phyloP scores from a whole-genome alignment of 2,888 invertebrate species.

The Adelphocoris suturalis region DNA sequence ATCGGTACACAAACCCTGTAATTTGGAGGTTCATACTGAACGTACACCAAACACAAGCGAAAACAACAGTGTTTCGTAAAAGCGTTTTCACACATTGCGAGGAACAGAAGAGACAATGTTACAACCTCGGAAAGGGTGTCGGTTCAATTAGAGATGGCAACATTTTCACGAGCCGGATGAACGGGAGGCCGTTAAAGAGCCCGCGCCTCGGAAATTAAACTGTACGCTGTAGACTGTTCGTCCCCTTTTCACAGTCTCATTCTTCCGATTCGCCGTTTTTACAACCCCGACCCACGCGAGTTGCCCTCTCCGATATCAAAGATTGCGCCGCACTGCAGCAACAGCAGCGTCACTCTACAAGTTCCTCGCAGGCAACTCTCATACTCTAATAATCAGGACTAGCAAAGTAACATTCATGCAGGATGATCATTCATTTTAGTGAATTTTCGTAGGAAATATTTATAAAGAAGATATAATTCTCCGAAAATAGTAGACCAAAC shows the following conservation, averaged over 20 bases:
- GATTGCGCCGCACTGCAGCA: conserved; percentile 14
- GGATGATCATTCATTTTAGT: too few species aligned
- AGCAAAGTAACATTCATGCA: too few species aligned
- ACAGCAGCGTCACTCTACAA: not conserved
- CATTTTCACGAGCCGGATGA: not conserved
- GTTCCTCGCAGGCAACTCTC: too few species aligned
- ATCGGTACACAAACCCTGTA: too few species aligned
- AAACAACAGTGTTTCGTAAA: too few species aligned
- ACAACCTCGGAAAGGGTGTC: not conserved
- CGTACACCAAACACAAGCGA: too few species aligned
- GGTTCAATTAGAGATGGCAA: not conserved
- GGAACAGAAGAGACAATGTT: not conserved
- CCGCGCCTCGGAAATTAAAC: not conserved
- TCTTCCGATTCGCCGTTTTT: not conserved
- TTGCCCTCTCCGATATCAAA: conserved; percentile 5
- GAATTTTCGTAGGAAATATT: too few species aligned
- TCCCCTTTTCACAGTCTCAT: not conserved
- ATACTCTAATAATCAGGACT: too few species aligned
- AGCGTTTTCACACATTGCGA: too few species aligned
- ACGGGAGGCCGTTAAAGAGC: not conserved
- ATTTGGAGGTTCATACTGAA: too few species aligned
- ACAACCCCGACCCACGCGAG: not conserved
- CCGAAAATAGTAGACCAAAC: too few species aligned
- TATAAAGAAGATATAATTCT: too few species aligned
- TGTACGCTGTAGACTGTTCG: not conserved